Conservation (phyloP, 2,888 invertebrate species). For the Sarcophaga variegata region DNA sequence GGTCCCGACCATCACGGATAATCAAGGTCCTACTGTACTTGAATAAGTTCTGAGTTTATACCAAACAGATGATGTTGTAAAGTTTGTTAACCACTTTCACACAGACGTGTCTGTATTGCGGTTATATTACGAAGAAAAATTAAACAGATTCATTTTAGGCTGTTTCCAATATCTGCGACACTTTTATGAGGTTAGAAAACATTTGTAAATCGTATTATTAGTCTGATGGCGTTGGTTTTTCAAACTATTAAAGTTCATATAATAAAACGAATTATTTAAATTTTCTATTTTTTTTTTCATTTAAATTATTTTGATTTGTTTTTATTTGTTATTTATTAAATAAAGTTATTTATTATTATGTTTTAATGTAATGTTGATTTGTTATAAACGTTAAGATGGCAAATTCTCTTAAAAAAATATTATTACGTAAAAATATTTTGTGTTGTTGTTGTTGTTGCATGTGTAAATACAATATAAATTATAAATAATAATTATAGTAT, state of each 20-base stretch:
- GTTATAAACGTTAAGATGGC: conserved; percentile 68
- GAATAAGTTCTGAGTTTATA: too few relatives aligned
- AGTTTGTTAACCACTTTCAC: too few relatives aligned
- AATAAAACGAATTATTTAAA: conserved; percentile 1
- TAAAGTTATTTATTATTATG: conserved; percentile 59
- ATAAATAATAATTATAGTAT: conserved; percentile 62
- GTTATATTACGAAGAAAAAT: too few relatives aligned
- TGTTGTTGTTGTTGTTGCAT: conserved; percentile 64
- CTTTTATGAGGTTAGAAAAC: too few relatives aligned
- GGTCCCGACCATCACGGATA: too few relatives aligned
- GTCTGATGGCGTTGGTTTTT: background rate
- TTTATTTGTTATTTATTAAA: conserved; percentile 42
- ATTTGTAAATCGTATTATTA: background rate
- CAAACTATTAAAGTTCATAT: background rate
- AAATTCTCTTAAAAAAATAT: conserved; percentile 67
- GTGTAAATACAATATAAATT: conserved; percentile 66
- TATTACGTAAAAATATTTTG: conserved; percentile 68
- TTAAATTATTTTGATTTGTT: conserved; percentile 69
- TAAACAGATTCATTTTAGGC: too few relatives aligned
- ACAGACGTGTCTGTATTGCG: too few relatives aligned
- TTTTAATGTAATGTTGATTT: conserved; percentile 63
- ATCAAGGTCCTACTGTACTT: too few relatives aligned
- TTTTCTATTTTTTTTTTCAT: conserved; percentile 59
- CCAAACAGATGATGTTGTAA: too few relatives aligned
- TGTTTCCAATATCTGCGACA: too few relatives aligned